Base-by-base conservation (phyloP, 2,888 invertebrate genomes). In the Stratiomys singularior region DNA sequence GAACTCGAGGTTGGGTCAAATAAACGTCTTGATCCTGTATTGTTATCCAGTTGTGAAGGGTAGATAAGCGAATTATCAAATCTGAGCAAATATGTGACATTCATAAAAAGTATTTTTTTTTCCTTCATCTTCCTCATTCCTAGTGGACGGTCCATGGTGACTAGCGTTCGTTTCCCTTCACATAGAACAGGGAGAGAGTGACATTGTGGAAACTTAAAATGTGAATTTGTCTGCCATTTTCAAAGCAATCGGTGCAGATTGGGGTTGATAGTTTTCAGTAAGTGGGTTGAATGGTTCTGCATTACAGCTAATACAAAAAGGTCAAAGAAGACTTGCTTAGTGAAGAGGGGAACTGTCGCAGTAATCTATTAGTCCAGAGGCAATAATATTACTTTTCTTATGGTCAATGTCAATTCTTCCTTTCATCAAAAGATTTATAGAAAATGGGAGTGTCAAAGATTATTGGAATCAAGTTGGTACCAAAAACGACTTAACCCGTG, bases 61-160 rank as follows among this genome's bases (percentile, higher is more conserved):
- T 69, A 78, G 79, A 79, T 79, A 79, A 79, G 78, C 79, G 79
- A 79, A 79, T 79, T 79, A 79, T 79, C 79, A 79, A 79, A 79
- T 79, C 79, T 69, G 77, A 76, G 77, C 74, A 79, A 79, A 76
- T 78, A 79, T 79, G 79, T 79, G 79, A 79, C 79, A 79, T 64
- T 76, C 76, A 79, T 79, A 79, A 79, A 78, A 77, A 67, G 37
- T 37, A 37, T 37, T 37, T n/a, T n/a, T n/a, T n/a, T 37, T 37
- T 52, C 46, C 67, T 23, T 74, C 21, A 21, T 23, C 4, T 11
- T 23, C 23, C 4, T 60, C 23, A 11, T 11, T 23, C 60, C 18
- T 21, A 5, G 23, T n/a, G n/a, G n/a, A n/a, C 60, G 2, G 60
- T 52, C 52, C 52, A 52, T 52, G 4, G 15, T 9, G 52, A 52